A percentile compares a stretch with the other conserved stretches of the same genome.
These are phyloP conservation scores for Chrysopa pallens DNA, from an alignment of 1,140 invertebrate genomes.

Conservation along the genomic window DNA sequence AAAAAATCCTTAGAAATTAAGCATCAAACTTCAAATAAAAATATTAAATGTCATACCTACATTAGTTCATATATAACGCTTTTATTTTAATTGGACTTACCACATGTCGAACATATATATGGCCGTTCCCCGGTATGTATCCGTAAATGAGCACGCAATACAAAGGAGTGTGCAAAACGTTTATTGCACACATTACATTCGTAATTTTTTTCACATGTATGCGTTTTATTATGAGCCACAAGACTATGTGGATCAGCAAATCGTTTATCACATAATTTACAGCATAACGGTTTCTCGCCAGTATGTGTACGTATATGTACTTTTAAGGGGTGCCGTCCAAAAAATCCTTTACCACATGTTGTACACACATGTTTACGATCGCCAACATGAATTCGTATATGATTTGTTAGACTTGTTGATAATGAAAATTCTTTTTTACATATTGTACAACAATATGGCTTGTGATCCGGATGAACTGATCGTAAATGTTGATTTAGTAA, in stretches of 20 bases:
- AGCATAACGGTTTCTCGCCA: not conserved
- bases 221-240: not conserved
- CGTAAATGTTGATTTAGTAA: conserved; percentile 11
- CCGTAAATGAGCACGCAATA: conserved; percentile 36
- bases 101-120: conserved; percentile 26
- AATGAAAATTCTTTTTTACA: conserved; percentile 19
- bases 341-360: conserved; percentile 19
- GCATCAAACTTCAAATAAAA: too few species aligned
- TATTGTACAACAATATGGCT: conserved; percentile 17
- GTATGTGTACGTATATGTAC: conserved; percentile 1
- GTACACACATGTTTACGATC: conserved; percentile 19
- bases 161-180: conserved; percentile 36
- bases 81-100: too few species aligned
- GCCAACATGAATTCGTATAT: conserved; percentile 18
- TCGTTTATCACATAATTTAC: conserved; percentile 1
- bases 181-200: conserved; percentile 31
- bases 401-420: conserved; percentile 16
- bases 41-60: too few species aligned
- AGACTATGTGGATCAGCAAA: not conserved
- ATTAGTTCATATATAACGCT: too few species aligned
- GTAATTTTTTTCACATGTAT: conserved; percentile 39
- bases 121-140: conserved; percentile 49
- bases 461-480: conserved; percentile 15
- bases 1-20: too few species aligned
- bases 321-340: conserved; percentile 9